A percentile compares a stretch with the other conserved stretches of the same genome.
Evolutionary conservation across 2,113 vertebrate species (phyloP).

Genomic region (Gopherus flavomarginatus): DNA sequence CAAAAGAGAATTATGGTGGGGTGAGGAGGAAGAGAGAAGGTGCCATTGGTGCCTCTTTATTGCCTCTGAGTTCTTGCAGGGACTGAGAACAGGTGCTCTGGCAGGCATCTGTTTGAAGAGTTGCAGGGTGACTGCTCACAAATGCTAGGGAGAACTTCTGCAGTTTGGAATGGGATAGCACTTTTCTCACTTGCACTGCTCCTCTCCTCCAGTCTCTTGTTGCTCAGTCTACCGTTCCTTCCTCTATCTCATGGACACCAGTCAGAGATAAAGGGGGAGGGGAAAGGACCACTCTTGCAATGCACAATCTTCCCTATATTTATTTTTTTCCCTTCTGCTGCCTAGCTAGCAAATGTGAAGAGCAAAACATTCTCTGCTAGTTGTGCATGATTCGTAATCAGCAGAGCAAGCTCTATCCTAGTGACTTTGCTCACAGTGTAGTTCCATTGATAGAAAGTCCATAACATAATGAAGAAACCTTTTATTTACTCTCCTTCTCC

Average conservation of each 20-base stretch:
- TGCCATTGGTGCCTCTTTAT: background rate
- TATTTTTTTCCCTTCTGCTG: background rate
- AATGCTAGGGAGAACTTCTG: background rate
- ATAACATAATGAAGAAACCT: background rate
- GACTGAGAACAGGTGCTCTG: too few relatives aligned
- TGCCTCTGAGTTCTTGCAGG: background rate
- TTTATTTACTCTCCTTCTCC: background rate
- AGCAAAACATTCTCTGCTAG: background rate
- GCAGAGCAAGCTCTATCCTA: background rate
- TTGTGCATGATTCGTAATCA: background rate
- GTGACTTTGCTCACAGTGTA: background rate
- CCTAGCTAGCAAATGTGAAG: background rate
- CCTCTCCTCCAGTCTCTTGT: background rate
- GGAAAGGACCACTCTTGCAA: background rate
- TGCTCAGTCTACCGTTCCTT: background rate
- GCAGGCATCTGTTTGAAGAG: too few relatives aligned
- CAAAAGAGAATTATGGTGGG: background rate
- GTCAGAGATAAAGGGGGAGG: background rate
- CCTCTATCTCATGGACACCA: background rate
- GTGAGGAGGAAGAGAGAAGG: background rate
- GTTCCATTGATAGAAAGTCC: background rate
- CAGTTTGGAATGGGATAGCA: background rate
- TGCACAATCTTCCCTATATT: background rate
- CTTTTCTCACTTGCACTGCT: background rate
- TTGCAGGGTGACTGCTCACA: background rate